Percentiles rank a stretch among this genome's conserved stretches.
These are phyloP conservation scores for Apodemus agrarius DNA, from an alignment of 2,797 vertebrate genomes.

Conservation along the genomic window DNA sequence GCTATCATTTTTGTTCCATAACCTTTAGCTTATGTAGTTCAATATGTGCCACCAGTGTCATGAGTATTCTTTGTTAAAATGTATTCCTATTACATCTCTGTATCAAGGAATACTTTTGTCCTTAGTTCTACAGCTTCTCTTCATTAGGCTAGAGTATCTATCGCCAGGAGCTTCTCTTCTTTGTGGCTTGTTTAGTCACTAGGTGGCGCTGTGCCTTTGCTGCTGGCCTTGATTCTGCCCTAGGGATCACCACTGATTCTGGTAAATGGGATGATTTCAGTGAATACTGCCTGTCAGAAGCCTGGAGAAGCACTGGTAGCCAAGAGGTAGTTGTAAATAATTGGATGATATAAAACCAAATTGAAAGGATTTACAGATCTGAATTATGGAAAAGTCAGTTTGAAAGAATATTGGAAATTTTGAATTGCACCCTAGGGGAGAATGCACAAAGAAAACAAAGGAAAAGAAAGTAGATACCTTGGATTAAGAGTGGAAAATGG, in stretches of 20 bases:
- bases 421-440: neutral
- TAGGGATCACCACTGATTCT: constrained; percentile 8
- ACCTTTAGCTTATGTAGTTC: neutral
- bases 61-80: neutral
- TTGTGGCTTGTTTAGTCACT: neutral
- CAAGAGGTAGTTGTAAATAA: neutral
- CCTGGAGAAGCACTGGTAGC: neutral
- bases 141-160: neutral
- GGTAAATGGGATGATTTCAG: constrained; percentile 47
- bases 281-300: neutral
- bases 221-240: neutral
- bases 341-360: neutral
- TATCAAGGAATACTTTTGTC: neutral
- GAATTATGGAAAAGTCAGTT: neutral
- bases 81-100: neutral
- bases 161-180: neutral
- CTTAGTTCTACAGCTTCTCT: neutral
- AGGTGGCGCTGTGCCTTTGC: constrained; percentile 54
- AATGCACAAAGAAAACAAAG: constrained; percentile 27
- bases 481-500: neutral
- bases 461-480: neutral
- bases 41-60: neutral
- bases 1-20: constrained; percentile 3
- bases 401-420: constrained; percentile 12
- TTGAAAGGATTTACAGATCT: neutral